A percentile compares a stretch with the other conserved stretches of the same genome.
Evolutionary conservation across 2,113 vertebrate genomes (phyloP).

Genomic region (Accipiter cooperii): DNA sequence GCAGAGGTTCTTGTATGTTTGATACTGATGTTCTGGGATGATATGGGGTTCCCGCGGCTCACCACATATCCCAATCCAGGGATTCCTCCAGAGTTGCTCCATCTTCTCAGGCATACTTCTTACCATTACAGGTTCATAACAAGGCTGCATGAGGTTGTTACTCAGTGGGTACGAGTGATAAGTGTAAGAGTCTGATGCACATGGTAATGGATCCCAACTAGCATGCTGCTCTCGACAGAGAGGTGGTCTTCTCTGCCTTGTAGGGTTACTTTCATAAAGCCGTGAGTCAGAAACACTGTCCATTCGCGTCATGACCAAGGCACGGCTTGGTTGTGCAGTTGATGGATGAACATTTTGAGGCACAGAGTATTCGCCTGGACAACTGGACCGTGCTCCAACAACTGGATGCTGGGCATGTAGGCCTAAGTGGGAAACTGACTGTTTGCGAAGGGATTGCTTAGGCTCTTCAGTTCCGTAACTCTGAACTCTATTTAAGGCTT

Average conservation of each 20-base stretch:
- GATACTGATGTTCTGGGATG: constrained; percentile 95
- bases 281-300: constrained; percentile 96
- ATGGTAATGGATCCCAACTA: constrained; percentile 94
- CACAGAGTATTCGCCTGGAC: constrained; percentile 89
- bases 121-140: constrained; percentile 95
- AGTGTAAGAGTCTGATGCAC: constrained; percentile 82
- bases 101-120: constrained; percentile 98
- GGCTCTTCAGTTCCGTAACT: constrained; percentile 92
- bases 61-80: constrained; percentile 83
- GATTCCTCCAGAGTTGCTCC: constrained; percentile 97
- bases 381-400: constrained; percentile 86
- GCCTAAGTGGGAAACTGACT: constrained; percentile 83
- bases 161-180: constrained; percentile 90
- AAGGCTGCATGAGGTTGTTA: constrained; percentile 91
- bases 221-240: constrained; percentile 97
- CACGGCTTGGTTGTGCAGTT: constrained; percentile 84
- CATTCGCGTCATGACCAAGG: constrained; percentile 97
- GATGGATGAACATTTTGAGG: constrained; percentile 83
- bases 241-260: constrained; percentile 89
- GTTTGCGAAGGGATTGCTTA: constrained; percentile 86
- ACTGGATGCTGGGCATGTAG: constrained; percentile 85
- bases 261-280: constrained; percentile 93
- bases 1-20: constrained; percentile 97
- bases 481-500: constrained; percentile 87
- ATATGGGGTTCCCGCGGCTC: constrained; percentile 86